Conservation (phyloP, 2,113 vertebrate genomes). For the Plestiodon gilberti region DNA sequence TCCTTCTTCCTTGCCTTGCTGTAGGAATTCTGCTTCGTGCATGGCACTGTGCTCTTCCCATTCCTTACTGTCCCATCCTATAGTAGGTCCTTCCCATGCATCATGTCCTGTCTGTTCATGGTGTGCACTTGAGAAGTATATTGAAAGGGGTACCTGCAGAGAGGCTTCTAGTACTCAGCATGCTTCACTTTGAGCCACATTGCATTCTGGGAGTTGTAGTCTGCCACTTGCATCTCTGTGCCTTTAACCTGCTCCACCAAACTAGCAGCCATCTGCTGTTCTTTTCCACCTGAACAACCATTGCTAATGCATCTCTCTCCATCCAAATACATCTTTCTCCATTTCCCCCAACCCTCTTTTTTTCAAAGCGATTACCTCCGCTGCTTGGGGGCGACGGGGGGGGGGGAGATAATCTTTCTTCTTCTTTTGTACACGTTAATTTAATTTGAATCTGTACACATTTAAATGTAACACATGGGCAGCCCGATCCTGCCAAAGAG, state of each 20-base stretch:
- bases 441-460: neutral
- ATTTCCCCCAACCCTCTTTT: neutral
- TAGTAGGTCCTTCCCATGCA: neutral
- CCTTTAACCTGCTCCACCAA: neutral
- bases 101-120: neutral
- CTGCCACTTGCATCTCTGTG: neutral
- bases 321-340: neutral
- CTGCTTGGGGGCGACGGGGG: too few species aligned
- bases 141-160: neutral
- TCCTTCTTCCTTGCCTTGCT: neutral
- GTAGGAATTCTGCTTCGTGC: neutral
- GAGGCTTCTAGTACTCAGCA: neutral
- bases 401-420: neutral
- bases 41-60: neutral
- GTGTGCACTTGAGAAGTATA: neutral
- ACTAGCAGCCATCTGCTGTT: neutral
- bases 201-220: neutral
- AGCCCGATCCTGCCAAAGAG: too few species aligned
- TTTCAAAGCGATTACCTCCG: neutral
- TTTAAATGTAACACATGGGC: too few species aligned
- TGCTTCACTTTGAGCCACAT: neutral
- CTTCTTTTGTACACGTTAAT: neutral
- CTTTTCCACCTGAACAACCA: neutral
- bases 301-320: neutral
- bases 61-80: neutral